Percentiles rank a stretch among this genome's conserved stretches.
phyloP scores from a whole-genome alignment of 2,888 invertebrate species.

The Empis livida region DNA sequence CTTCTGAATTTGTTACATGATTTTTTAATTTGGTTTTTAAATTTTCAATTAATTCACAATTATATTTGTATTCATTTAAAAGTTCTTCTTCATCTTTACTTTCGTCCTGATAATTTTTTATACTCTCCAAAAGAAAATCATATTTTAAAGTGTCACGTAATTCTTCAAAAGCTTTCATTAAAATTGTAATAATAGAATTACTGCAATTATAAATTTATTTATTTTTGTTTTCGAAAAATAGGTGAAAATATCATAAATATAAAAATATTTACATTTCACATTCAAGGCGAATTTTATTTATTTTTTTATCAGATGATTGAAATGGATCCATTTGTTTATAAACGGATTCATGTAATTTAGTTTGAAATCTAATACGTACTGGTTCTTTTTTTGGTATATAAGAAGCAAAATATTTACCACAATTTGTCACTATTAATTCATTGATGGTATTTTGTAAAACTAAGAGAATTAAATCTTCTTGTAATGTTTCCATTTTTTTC shows the following conservation, averaged over 20 bases:
- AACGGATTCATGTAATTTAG: slow-evolving; percentile 9
- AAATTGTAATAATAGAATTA: slow-evolving; percentile 4
- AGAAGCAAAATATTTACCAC: slow-evolving; percentile 1
- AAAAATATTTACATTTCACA: slow-evolving; percentile 8
- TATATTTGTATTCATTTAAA: no score
- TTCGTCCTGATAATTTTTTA: slow-evolving; percentile 1
- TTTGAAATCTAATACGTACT: slow-evolving; percentile 5
- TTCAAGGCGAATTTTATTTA: slow-evolving; percentile 9
- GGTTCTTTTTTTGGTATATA: slow-evolving; percentile 1
- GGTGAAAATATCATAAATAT: background rate
- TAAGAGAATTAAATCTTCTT: background rate
- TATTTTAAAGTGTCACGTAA: background rate
- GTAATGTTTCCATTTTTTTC: slow-evolving; percentile 2
- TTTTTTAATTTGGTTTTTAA: no score
- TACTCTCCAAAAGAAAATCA: background rate
- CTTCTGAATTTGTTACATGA: no score
- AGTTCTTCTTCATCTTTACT: slow-evolving; percentile 6
- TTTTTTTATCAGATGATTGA: slow-evolving; percentile 2
- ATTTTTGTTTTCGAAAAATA: background rate
- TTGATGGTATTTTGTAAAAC: slow-evolving; percentile 6
- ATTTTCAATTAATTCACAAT: no score
- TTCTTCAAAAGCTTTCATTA: slow-evolving; percentile 6
- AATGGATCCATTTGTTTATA: slow-evolving; percentile 9
- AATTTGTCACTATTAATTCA: slow-evolving; percentile 8
- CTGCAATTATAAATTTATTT: slow-evolving; percentile 2